A percentile compares a stretch with the other conserved stretches of the same genome.
Evolutionary conservation across 1,140 invertebrate genomes (phyloP).

Genomic region (Zaprionus inermis): DNA sequence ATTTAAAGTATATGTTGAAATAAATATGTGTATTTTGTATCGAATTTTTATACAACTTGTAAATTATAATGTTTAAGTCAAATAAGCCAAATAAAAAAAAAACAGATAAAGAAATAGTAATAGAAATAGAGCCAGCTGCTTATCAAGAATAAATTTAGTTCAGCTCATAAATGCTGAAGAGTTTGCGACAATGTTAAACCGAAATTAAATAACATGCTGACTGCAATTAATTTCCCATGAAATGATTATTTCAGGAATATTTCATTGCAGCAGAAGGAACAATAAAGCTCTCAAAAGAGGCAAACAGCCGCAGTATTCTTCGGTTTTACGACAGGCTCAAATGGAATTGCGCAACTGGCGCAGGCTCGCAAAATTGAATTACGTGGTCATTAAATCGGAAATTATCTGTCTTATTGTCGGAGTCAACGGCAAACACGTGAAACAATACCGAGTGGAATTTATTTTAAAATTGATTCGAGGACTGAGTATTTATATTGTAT

Average conservation of each 20-base stretch:
- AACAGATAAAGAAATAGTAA: too few relatives aligned
- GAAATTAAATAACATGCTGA: background rate
- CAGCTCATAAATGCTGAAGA: background rate
- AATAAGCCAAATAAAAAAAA: too few relatives aligned
- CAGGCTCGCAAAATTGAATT: conserved; percentile 17
- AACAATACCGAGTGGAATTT: background rate
- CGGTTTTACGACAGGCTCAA: background rate
- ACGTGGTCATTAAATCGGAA: conserved; percentile 27
- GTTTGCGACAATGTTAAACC: background rate
- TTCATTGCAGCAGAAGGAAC: background rate
- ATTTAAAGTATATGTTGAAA: too few relatives aligned
- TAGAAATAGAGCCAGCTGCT: background rate
- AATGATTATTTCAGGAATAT: background rate
- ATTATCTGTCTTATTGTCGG: conserved; percentile 22
- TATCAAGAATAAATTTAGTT: background rate
- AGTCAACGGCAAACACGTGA: background rate
- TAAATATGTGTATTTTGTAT: too few relatives aligned
- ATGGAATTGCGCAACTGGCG: background rate
- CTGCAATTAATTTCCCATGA: background rate
- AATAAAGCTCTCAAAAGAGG: background rate
- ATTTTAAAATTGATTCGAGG: conserved; percentile 1
- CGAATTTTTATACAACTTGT: too few relatives aligned
- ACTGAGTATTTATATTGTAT: background rate
- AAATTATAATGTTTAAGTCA: too few relatives aligned
- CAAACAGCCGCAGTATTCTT: background rate